These are phyloP conservation scores for Neogale vison DNA, from an alignment of 2,113 vertebrate species.

Conservation along the genomic window DNA sequence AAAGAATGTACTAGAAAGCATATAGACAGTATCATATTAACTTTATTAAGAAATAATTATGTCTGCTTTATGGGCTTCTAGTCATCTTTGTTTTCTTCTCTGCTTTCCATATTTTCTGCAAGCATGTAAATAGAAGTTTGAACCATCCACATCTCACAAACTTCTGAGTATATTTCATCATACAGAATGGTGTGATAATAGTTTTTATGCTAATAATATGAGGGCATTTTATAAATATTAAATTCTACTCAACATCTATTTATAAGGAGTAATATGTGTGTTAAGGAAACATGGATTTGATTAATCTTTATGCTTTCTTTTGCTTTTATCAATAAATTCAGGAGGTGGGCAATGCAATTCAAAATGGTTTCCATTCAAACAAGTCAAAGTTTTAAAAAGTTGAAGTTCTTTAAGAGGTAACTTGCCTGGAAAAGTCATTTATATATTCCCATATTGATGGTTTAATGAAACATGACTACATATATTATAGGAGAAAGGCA, in stretches of 20 bases:
- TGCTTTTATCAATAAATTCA: constrained; percentile 50
- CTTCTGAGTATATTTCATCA: not conserved
- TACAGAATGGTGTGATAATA: not conserved
- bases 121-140: constrained; percentile 8
- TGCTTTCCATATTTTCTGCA: constrained; percentile 18
- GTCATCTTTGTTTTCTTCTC: not conserved
- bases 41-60: not conserved
- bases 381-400: constrained; percentile 39
- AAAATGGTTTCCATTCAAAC: constrained; percentile 51
- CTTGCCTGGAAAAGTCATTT: constrained; percentile 16
- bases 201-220: not conserved
- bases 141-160: not conserved
- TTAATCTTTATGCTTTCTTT: constrained; percentile 26
- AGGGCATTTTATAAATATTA: constrained; percentile 44
- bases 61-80: not conserved
- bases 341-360: not conserved
- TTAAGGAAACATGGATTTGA: constrained; percentile 52
- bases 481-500: not conserved
- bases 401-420: constrained; percentile 21
- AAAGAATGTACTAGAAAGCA: not conserved
- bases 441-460: not conserved
- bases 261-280: constrained; percentile 19
- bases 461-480: constrained; percentile 45
- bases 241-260: not conserved
- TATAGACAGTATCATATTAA: not conserved